These are phyloP conservation scores for Aproaerema taeniolella DNA, from an alignment of 2,888 invertebrate genomes.

Conservation along the genomic window DNA sequence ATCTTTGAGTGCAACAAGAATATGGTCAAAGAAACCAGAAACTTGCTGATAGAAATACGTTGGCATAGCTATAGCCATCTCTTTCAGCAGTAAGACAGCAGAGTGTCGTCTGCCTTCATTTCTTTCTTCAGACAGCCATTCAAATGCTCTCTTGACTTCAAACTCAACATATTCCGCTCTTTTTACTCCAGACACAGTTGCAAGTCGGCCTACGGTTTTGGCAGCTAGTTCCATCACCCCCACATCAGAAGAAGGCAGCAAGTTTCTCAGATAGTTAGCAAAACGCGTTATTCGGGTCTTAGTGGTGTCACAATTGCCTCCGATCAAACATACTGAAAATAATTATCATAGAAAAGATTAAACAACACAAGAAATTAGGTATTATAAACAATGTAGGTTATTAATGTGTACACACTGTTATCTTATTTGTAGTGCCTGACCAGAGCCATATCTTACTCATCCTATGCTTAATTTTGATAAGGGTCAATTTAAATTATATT, in stretches of 20 bases:
- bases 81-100: conserved; percentile 93
- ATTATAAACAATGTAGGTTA: too few relatives aligned
- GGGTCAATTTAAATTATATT: too few relatives aligned
- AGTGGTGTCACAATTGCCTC: conserved; percentile 94
- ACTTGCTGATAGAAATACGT: conserved; percentile 98
- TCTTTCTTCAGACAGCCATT: conserved; percentile 94
- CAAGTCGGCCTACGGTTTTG: conserved; percentile 95
- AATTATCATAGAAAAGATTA: conserved; percentile 11
- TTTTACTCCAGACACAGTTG: conserved; percentile 93
- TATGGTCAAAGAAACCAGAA: conserved; percentile 94
- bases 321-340: conserved; percentile 91
- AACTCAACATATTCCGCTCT: conserved; percentile 98
- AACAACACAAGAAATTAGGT: neutral
- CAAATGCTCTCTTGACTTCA: conserved; percentile 96
- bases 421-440: too few relatives aligned
- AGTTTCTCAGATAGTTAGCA: conserved; percentile 93
- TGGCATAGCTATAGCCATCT: conserved; percentile 96
- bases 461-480: too few relatives aligned
- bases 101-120: conserved; percentile 95
- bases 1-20: conserved; percentile 94
- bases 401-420: too few relatives aligned
- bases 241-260: conserved; percentile 93
- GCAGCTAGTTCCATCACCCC: conserved; percentile 97
- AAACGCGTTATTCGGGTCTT: conserved; percentile 93
- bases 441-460: too few relatives aligned